A percentile compares a stretch with the other conserved stretches of the same genome.
These are phyloP conservation scores for Alitta virens DNA, from an alignment of 2,888 invertebrate genomes.

Conservation along the genomic window DNA sequence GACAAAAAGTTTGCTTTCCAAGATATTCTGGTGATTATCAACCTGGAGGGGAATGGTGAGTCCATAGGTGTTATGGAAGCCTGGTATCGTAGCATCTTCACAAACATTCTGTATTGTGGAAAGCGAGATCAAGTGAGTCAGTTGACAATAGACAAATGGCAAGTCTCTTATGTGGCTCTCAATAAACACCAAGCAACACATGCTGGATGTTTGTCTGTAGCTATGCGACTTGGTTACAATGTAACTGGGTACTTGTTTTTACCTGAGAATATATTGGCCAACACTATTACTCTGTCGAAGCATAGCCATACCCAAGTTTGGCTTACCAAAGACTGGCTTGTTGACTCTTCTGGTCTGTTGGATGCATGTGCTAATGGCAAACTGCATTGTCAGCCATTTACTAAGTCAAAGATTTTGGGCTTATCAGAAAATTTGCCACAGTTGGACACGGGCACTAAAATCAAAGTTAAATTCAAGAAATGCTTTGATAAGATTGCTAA, in stretches of 20 bases:
- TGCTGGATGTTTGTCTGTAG: conserved; percentile 22
- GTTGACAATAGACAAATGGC: conserved; percentile 19
- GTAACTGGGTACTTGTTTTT: conserved; percentile 27
- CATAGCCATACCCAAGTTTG: conserved; percentile 14
- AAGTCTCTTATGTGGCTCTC: conserved; percentile 22
- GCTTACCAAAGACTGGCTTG: conserved; percentile 16
- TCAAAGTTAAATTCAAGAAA: conserved; percentile 15
- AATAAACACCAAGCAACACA: background rate
- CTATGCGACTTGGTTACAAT: conserved; percentile 26
- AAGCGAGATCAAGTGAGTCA: background rate
- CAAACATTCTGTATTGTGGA: conserved; percentile 28
- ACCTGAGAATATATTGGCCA: conserved; percentile 23
- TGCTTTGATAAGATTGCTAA: conserved; percentile 20
- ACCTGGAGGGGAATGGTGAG: conserved; percentile 7
- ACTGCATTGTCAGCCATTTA: conserved; percentile 17
- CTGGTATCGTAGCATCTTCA: conserved; percentile 20
- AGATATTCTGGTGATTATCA: conserved; percentile 21
- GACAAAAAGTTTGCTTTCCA: background rate
- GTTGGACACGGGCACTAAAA: conserved; percentile 8
- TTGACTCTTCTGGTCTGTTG: conserved; percentile 13
- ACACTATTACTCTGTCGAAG: background rate
- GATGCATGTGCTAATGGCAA: conserved; percentile 12
- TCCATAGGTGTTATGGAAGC: conserved; percentile 20
- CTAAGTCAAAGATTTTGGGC: conserved; percentile 4
- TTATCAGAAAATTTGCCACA: conserved; percentile 8